Percentiles rank a stretch among this genome's conserved stretches.
Evolutionary conservation across 2,113 vertebrate genomes (phyloP).

Genomic region (Orthonyx spaldingii): DNA sequence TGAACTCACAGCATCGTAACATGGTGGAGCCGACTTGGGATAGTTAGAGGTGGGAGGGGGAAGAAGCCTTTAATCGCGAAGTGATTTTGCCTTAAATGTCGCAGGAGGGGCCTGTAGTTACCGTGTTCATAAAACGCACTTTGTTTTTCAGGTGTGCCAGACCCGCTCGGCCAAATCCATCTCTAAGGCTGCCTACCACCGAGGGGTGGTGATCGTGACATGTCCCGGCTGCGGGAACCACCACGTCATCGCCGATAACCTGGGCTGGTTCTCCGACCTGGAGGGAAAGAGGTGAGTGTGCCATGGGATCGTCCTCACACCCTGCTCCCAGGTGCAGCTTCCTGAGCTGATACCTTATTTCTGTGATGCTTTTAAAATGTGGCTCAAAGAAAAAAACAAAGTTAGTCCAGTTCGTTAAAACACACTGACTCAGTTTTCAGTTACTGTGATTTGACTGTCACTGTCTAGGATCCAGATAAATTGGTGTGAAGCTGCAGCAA

Average conservation of each 20-base stretch:
- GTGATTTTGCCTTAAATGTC: fast-evolving
- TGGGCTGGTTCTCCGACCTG: slow-evolving; percentile 92
- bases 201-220: slow-evolving; percentile 88
- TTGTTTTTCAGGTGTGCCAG: slow-evolving; percentile 81
- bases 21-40: fast-evolving
- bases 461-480: no score
- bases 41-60: not conserved
- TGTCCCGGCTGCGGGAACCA: slow-evolving; percentile 87
- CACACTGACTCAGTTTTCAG: not conserved
- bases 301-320: not conserved
- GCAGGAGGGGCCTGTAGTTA: not conserved
- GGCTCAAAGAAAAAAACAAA: not conserved
- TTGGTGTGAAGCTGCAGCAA: not conserved
- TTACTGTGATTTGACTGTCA: fast-evolving
- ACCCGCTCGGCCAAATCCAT: slow-evolving; percentile 82
- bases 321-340: not conserved
- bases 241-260: slow-evolving; percentile 93
- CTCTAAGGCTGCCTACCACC: slow-evolving; percentile 87
- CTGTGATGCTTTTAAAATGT: fast-evolving
- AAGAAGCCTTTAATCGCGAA: fast-evolving
- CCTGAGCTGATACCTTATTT: fast-evolving
- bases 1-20: not conserved
- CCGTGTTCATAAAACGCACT: fast-evolving
- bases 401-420: fast-evolving
- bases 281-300: slow-evolving; percentile 73